A percentile compares a stretch with the other conserved stretches of the same genome.
phyloP scores from a whole-genome alignment of 2,113 vertebrate genomes.

The Pogonocichla stellata region DNA sequence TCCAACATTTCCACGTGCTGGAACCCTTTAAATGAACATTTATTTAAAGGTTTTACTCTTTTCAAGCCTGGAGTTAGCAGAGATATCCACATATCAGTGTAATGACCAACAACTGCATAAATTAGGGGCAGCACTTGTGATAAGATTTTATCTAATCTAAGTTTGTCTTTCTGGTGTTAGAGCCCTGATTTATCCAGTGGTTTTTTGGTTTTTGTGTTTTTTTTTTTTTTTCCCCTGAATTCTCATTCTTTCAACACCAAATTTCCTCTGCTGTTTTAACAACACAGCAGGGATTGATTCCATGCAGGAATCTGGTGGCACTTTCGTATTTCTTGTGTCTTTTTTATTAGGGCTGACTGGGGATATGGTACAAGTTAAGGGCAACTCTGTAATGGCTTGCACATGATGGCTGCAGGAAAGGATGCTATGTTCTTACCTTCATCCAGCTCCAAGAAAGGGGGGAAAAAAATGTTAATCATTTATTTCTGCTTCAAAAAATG shows the following conservation, averaged over 20 bases:
- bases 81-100: not conserved
- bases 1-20: not conserved
- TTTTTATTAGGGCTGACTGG: constrained; percentile 24
- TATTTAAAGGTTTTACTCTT: not conserved
- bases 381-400: constrained; percentile 36
- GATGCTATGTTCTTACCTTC: constrained; percentile 10
- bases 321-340: not conserved
- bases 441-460: constrained; percentile 39
- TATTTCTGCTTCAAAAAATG: constrained; percentile 48
- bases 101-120: not conserved
- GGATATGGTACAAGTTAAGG: constrained; percentile 48
- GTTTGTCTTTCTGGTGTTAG: not conserved
- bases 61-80: not conserved
- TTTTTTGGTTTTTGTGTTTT: not conserved
- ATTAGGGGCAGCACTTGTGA: not conserved
- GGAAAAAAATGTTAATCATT: not conserved
- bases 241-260: not conserved
- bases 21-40: not conserved
- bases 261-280: constrained; percentile 11
- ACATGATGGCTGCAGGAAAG: constrained; percentile 38
- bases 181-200: too few relatives aligned
- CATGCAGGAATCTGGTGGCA: not conserved
- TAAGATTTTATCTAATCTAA: not conserved
- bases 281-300: constrained; percentile 7
- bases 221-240: not conserved